Percentiles rank a stretch among this genome's conserved stretches.
These are phyloP conservation scores for Promerops cafer DNA, from an alignment of 2,113 vertebrate genomes.

Conservation along the genomic window DNA sequence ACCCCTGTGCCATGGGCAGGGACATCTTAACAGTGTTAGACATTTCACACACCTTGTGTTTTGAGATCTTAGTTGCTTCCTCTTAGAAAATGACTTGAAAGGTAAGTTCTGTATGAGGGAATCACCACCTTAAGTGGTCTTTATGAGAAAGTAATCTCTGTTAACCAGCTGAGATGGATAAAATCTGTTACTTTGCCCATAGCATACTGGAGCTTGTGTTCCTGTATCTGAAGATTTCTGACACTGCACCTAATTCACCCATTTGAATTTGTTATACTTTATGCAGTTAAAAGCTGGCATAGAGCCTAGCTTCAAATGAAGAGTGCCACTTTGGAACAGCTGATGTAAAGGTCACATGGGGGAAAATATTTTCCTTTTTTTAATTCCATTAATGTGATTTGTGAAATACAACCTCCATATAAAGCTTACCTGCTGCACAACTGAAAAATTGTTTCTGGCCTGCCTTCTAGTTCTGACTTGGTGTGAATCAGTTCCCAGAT, in stretches of 20 bases:
- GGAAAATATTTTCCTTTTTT: not conserved
- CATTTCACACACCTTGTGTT: not conserved
- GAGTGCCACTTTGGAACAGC: not conserved
- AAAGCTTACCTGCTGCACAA: constrained; percentile 89
- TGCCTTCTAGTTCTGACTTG: constrained; percentile 89
- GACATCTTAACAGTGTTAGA: not conserved
- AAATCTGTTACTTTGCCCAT: not conserved
- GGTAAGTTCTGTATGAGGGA: not conserved
- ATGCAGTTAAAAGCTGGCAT: not conserved
- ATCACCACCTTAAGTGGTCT: not conserved
- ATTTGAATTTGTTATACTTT: not conserved
- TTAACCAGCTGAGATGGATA: not conserved
- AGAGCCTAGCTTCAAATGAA: not conserved
- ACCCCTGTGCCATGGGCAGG: too few relatives aligned
- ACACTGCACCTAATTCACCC: not conserved
- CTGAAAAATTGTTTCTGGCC: constrained; percentile 92
- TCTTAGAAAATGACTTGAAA: not conserved
- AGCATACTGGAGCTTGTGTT: not conserved
- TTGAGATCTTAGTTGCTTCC: not conserved
- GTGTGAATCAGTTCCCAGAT: constrained; percentile 96
- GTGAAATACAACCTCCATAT: not conserved
- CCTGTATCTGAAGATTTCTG: not conserved
- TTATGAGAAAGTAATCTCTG: not conserved
- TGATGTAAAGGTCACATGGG: not conserved
- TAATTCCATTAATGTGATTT: not conserved